Evolutionary conservation across 35 echinoderm and acorn worm genomes (phyloP).

Genomic region (Ophioderma brevispina): DNA sequence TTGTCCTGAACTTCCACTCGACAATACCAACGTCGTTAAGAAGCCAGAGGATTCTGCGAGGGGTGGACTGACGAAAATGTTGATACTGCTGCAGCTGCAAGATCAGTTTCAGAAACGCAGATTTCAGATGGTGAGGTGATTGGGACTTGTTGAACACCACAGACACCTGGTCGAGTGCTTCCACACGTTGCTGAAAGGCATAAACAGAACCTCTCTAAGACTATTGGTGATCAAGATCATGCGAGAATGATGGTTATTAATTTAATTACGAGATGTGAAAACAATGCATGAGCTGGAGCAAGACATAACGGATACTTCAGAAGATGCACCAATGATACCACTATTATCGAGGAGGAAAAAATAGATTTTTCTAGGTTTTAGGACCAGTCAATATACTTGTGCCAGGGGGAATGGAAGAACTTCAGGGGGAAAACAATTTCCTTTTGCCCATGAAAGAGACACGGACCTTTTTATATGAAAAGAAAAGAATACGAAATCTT

Average conservation of each 20-base stretch:
- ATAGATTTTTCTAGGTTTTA: too few species aligned
- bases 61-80: not conserved
- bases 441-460: not conserved
- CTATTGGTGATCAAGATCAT: conserved; percentile 23
- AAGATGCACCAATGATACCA: conserved; percentile 42
- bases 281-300: conserved; percentile 26
- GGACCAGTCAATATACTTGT: too few species aligned
- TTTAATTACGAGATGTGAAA: conserved; percentile 10
- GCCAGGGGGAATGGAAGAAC: not conserved
- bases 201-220: conserved; percentile 9
- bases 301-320: conserved; percentile 12
- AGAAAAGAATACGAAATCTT: not conserved
- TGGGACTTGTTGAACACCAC: not conserved
- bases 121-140: not conserved
- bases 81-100: not conserved
- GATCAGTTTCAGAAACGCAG: conserved; percentile 12
- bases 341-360: too few species aligned
- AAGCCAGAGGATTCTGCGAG: not conserved
- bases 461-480: not conserved
- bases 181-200: not conserved
- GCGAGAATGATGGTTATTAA: not conserved
- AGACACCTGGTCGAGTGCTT: not conserved
- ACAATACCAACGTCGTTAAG: not conserved
- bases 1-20: not conserved
- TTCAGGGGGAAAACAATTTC: not conserved